Evolutionary conservation across 2,113 vertebrate species (phyloP), one percentile per base, ranked within the genome.

Genomic region (Antennarius striatus): DNA sequence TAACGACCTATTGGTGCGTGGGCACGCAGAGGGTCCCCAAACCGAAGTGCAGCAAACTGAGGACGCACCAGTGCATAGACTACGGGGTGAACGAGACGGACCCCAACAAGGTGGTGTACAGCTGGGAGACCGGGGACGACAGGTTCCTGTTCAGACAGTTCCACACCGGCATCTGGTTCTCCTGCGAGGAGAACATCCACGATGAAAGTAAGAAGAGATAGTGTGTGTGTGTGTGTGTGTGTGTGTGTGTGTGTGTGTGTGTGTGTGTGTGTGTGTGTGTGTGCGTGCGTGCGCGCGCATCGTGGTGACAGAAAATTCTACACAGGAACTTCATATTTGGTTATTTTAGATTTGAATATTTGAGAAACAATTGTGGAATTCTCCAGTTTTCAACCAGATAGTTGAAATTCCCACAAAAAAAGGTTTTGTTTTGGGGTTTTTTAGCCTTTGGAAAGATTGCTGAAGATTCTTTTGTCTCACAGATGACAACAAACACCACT

Each of bases 121-220:
- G 95, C 93, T 97, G 96, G 96, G 96, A 97, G 90, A 94, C 95
- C 0, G 96, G 95, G 53, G 96, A 97, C 89, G 95, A 97, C 91
- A 85, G 95, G 46, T 97, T 97, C 86, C 91, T 96, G 50, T 93
- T 97, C 88, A 86, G 95, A 29, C 92, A 94, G 86, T 97, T 97
- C 89, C 96, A 97, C 93, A 95, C 96, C 47, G 96, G 96, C 71
- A 96, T 97, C 91, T 97, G 96, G 96, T 94, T 93, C 82, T 96
- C 95, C 0, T 97, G 96, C 75, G 95, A 96, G 91, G 95, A 97
- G 75, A 93, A 96, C 55, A 94, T 95, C 84, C 88, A 94, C 69
- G 94, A 94, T 82, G 93, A 90, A 79, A 95, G 96, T 97, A 90
- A 95, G 95, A 91, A 39, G 1, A 22, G 22, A 22, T 22, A 22